Evolutionary conservation across 2,113 vertebrate genomes (phyloP).

Genomic region (Neolamprologus longior): DNA sequence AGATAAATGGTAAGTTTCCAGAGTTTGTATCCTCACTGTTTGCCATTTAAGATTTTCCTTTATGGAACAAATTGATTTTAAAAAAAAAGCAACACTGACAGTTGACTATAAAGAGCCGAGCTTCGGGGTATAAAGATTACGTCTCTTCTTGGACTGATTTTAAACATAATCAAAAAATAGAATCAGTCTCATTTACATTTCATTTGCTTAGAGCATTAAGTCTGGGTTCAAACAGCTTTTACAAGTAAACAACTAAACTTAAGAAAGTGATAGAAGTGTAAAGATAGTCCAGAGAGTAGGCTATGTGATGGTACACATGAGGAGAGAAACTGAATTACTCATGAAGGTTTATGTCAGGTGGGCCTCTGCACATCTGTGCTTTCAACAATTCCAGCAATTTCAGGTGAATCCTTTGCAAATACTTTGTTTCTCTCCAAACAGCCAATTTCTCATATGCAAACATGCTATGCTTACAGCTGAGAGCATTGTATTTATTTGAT

Average conservation of each 20-base stretch:
- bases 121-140: neutral
- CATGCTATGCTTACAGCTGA: neutral
- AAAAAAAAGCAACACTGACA: neutral
- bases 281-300: neutral
- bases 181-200: neutral
- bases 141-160: neutral
- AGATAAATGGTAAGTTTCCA: neutral
- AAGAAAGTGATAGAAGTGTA: neutral
- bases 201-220: neutral
- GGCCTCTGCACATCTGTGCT: neutral
- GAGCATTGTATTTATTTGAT: neutral
- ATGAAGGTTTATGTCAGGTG: neutral
- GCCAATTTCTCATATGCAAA: neutral
- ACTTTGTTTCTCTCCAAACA: neutral
- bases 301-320: neutral
- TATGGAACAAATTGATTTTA: neutral
- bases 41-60: conserved; percentile 8
- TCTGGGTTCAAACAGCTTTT: neutral
- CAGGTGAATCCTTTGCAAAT: neutral
- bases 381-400: neutral
- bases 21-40: conserved; percentile 17
- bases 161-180: neutral
- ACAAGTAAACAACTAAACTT: neutral
- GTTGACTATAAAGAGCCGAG: neutral
- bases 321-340: neutral